Base-by-base conservation (phyloP, 1,140 invertebrate species). In the Bombus ignitus region DNA sequence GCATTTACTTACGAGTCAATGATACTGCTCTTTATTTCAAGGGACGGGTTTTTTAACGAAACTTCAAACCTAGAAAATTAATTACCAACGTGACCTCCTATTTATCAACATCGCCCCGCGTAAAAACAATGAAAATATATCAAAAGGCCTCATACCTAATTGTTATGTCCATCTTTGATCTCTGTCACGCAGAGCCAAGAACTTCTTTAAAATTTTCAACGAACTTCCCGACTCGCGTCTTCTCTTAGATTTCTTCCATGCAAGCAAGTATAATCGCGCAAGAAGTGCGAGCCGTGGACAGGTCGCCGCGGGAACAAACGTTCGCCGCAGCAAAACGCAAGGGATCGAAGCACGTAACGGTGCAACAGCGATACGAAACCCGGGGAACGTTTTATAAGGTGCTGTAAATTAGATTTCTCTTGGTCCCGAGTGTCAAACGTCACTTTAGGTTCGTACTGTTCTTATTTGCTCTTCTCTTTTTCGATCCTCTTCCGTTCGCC, bases 341-440 rank as follows among this genome's bases (percentile, higher is more conserved):
- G 68, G 87, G 85, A 83, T 89, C 83, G 87, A 89, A 86, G 83
- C 74, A 71, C 53, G 37, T 89, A 89, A 89, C 88, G 88, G 88
- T 89, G 65, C 87, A 79, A 85, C 78, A 73, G 53, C 70, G 65
- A 73, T 78, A 53, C 39, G 44, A 35, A 32, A 22, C 35, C 22
- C 25, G 15, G 13, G 37, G 28, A 39, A n/a, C 79, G 68, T n/a
- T 86, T 83, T 83, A 74, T 76, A 70, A 42, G 47, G 47, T 35
- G 68, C 78, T 59, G 85, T 83, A 87, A 89, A 90, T 90, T 87
- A 87, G 85, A 89, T 89, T 83, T 87, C 81, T 62, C 65, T 42
- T 18, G 74, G 47, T 44, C 53, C 71, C 39, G n/a, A 35, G 59
- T 62, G 62, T 42, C 83, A 68, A 80, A 68, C 88, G 65, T 87